Conservation (phyloP, 2,113 vertebrate genomes). For the Rhynchomys soricoides region DNA sequence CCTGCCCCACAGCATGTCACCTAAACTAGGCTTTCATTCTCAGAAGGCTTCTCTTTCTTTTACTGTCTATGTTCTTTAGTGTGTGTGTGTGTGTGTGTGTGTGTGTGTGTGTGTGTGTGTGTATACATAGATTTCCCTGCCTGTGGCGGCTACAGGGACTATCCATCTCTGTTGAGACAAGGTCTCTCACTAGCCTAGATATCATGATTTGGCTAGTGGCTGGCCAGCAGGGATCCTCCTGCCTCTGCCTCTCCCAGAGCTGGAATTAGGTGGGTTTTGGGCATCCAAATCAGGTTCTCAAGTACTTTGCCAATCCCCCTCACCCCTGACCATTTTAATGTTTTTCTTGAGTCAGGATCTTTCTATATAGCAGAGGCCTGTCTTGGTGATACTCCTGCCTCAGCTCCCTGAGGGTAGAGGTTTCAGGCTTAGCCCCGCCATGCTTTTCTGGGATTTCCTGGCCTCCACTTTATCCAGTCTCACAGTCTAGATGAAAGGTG, state of each 20-base stretch:
- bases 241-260: background rate
- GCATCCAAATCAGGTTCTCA: background rate
- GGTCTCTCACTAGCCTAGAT: background rate
- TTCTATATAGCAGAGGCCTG: background rate
- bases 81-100: background rate
- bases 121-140: background rate
- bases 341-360: background rate
- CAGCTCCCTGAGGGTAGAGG: background rate
- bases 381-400: background rate
- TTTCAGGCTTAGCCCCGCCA: background rate
- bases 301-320: background rate
- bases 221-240: background rate
- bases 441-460: background rate
- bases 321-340: background rate
- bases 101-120: background rate
- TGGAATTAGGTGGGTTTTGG: background rate
- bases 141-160: background rate
- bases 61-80: background rate
- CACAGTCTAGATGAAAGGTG: background rate
- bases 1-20: background rate
- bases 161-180: background rate
- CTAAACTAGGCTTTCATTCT: background rate
- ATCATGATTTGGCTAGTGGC: background rate
- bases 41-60: background rate
- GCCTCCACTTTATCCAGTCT: background rate